These are phyloP conservation scores for Siderastrea radians DNA, from an alignment of 92 coral and sea anemone genomes.

Conservation along the genomic window DNA sequence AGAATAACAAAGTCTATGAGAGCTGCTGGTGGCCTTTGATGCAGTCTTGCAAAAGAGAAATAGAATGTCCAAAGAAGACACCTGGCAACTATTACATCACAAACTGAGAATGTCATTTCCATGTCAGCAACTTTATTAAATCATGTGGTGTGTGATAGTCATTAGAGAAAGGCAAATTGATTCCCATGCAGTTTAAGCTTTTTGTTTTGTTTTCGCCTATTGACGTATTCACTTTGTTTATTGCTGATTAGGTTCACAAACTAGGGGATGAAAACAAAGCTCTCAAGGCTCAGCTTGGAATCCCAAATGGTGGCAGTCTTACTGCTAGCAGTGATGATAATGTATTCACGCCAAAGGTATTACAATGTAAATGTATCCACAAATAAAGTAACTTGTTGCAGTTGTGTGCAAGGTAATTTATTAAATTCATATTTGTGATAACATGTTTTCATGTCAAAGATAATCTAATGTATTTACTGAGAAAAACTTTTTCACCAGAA, in stretches of 20 bases:
- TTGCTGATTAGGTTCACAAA: slow-evolving; percentile 73
- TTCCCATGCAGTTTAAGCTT: background rate
- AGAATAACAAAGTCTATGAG: too few species aligned
- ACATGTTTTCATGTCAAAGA: too few species aligned
- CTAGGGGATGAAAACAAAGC: slow-evolving; percentile 75
- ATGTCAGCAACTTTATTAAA: too few species aligned
- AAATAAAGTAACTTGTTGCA: background rate
- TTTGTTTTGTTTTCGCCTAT: too few species aligned
- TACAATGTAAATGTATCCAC: background rate
- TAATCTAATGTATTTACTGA: background rate
- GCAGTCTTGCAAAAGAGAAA: too few species aligned
- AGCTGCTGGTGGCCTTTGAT: too few species aligned
- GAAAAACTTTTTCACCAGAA: background rate
- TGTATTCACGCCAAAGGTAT: slow-evolving; percentile 53
- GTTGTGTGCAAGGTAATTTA: too few species aligned
- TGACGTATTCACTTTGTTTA: background rate
- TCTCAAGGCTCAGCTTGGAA: slow-evolving; percentile 76
- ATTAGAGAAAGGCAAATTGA: background rate
- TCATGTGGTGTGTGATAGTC: too few species aligned
- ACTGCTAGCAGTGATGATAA: slow-evolving; percentile 46
- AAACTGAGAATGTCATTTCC: too few species aligned
- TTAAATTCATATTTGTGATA: too few species aligned
- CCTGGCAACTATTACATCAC: too few species aligned
- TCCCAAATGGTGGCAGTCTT: slow-evolving; percentile 56
- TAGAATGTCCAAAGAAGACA: too few species aligned